Base-by-base conservation (phyloP, 37 sponge, comb jelly and placozoan genomes). In the Beroe ovata region DNA sequence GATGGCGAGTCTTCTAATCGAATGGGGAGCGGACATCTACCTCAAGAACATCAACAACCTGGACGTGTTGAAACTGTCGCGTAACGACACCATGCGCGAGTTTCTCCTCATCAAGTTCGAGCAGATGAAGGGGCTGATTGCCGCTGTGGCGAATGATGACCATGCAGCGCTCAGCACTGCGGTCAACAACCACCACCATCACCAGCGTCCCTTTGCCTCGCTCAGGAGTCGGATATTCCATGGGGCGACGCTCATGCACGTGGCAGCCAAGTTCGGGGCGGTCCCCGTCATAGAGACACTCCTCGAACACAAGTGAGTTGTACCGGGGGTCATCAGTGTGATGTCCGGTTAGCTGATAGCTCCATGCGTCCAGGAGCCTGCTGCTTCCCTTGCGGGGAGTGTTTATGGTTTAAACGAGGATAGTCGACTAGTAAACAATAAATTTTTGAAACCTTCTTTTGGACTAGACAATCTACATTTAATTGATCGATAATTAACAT, bases 21-120 rank as follows among this genome's bases (percentile, higher is more conserved):
- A 95, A 60, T 95, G 95, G 95, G 93, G 92, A n/a, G 92, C 93
- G 23, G 89, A 95, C 41, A 89, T 94, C 71, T 39, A 92, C 64
- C 47, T 92, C 21, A 95, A 90, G 90, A 95, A 95, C 90, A 89
- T 66, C 71, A 41, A 90, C 64, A 92, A 91, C 89, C 92, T 92
- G 72, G 91, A 91, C 21, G 95, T 92, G 4, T 54, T 94, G 32
- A 94, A 94, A 23, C 88, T 92, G 60, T 89, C 64, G 19, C 91
- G 95, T 69, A 95, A 94, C 37, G 64, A 69, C 20, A 93, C 93
- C 22, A 33, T 77, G 14, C 29, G 39, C 18, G 89, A 89, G 89
- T 89, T 89, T 40, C 64, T 89, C 20, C 23, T 89, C 32, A 89
- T 89, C 54, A 89, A 89, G 47, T 89, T 25, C 64, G 89, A 89